These are phyloP conservation scores for Lepus americanus DNA, from an alignment of 2,113 vertebrate genomes.

Conservation along the genomic window DNA sequence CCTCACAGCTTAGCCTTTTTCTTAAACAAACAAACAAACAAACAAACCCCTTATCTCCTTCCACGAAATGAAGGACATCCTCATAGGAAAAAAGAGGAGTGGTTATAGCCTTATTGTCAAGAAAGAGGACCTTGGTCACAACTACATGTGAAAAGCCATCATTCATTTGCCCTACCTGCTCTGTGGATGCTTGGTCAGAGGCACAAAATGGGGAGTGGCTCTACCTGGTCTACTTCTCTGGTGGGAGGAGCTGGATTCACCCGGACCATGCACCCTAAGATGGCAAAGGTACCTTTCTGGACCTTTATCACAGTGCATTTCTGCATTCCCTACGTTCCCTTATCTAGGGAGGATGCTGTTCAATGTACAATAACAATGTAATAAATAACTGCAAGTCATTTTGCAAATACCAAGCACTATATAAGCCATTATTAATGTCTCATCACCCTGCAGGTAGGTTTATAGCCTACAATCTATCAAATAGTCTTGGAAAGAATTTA, in stretches of 20 bases:
- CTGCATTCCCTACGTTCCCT: background rate
- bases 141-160: background rate
- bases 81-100: background rate
- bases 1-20: background rate
- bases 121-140: background rate
- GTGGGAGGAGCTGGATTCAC: background rate
- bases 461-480: constrained; percentile 41
- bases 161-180: background rate
- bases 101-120: background rate
- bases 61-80: background rate
- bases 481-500: constrained; percentile 14
- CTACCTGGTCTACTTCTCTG: background rate
- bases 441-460: background rate
- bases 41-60: no score
- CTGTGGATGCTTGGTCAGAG: background rate
- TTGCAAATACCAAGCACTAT: constrained; percentile 17
- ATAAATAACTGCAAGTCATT: constrained; percentile 54
- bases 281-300: background rate
- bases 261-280: rapidly evolving
- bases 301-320: background rate
- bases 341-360: background rate
- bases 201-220: no score
- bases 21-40: no score
- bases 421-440: constrained; percentile 47
- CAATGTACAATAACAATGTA: background rate